Evolutionary conservation across 2,888 invertebrate species (phyloP), one percentile per base, ranked within the genome.

Genomic region (Sphaerophoria taeniata): DNA sequence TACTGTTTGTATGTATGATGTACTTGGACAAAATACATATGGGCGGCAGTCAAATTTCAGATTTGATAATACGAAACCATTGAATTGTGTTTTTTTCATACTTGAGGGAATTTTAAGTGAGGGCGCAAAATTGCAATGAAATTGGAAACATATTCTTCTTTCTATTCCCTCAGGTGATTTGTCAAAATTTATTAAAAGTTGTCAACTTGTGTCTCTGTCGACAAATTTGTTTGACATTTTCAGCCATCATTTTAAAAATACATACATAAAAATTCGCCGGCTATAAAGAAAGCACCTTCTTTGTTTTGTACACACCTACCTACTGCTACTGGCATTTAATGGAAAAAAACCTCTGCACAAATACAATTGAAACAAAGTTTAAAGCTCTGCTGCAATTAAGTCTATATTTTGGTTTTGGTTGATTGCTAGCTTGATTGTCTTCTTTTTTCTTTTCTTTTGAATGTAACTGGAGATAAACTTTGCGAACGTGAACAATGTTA

Each of bases 11-110:
- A 24, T 24, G 24, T 2, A 45, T 3, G 4, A 11, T 58, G 14
- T 34, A 6, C 34, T 34, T 4, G 33, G 31, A 55, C n/a, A 24
- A 2, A 11, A 56, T 34, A 56, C n/a, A 34, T 34, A 14, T 7
- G 34, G 14, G 56, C 56, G n/a, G 56, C 34, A 34, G 34, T 56
- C 56, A 7, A 34, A 56, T 53, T 56, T 16, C 2, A 34, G 34
- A 56, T 34, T 55, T 24, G 24, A 24, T 24, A 24, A 24, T 24
- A 24, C 24, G 24, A 24, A 24, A 24, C 24, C 24, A 24, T 24
- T 24, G 24, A 24, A 24, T 24, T 24, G 1, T 24, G 1, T 24
- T 24, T 24, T 24, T 24, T 24, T 24, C 24, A 24, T 24, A 24
- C 24, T 24, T 24, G 24, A 24, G 24, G 2, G 2, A 24, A 24